Base-by-base conservation (phyloP, 2,888 invertebrate genomes). In the Dynastes tityus region DNA sequence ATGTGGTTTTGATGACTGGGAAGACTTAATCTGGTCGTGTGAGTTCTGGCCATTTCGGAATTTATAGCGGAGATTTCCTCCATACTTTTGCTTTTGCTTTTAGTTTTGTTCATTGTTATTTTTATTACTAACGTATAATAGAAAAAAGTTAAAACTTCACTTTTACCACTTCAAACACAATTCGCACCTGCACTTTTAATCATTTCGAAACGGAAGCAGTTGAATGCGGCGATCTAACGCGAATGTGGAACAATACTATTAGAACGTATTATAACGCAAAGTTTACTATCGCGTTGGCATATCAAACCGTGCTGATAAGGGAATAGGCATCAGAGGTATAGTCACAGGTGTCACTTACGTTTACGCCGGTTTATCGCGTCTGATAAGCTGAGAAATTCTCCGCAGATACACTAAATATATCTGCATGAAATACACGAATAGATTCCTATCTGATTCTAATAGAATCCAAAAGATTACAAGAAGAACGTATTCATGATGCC, bases 41-140 rank as follows among this genome's bases (percentile, higher is more conserved):
- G 73, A 51, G 65, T 37, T 22, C 78, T 65, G 11, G 74, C 53
- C n/a, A 78, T 9, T 5, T 61, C 49, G 13, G 29, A 16, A 16
- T 67, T 45, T 8, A 13, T 68, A 40, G 58, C 45, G 11, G 78
- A 32, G 13, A 79, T 79, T 51, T 79, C 79, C 53, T 79, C 79
- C 63, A 79, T 58, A 27, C 77, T 79, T 45, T 68, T 77, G 45
- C 77, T 77, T 22, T 73, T 55, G 16, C 11, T 74, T 32, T 53
- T 77, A n/a, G 78, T 22, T 53, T 67, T 64, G n/a, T 74, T 45
- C 73, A 74, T 74, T 22, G 16, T 16, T 11, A 67, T 32, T 6
- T 22, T 55, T 64, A 9, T 22, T 9, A n/a, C 40, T 3, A 1
- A n/a, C 32, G 13, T 3, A 4, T 64, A 11, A 45, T 8, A 45